Conservation (phyloP, 2,888 invertebrate genomes). For the Ctena decussata region DNA sequence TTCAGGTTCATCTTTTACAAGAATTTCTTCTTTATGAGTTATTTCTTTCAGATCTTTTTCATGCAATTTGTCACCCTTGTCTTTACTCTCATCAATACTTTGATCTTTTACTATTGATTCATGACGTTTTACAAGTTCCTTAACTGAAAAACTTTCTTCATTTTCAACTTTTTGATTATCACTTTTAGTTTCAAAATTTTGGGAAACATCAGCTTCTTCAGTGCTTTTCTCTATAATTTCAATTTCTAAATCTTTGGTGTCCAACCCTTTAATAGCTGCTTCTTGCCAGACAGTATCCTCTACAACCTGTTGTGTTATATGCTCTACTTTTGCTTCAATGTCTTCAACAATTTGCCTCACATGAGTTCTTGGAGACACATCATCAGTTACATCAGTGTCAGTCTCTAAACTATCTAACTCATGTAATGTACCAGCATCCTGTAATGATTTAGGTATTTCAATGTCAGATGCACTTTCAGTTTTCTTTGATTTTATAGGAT, state of each 20-base stretch:
- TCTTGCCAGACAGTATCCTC: constrained; percentile 23
- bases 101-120: constrained; percentile 52
- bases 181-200: not conserved
- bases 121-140: constrained; percentile 58
- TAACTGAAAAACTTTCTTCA: constrained; percentile 45
- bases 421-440: not conserved
- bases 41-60: constrained; percentile 23
- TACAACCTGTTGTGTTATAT: constrained; percentile 56
- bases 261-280: constrained; percentile 10
- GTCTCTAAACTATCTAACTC: not conserved
- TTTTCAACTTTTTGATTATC: constrained; percentile 3
- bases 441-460: not conserved
- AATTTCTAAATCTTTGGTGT: constrained; percentile 30
- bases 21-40: constrained; percentile 32
- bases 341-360: constrained; percentile 68
- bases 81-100: constrained; percentile 46
- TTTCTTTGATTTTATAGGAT: not conserved
- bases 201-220: constrained; percentile 23
- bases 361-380: constrained; percentile 56
- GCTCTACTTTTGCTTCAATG: constrained; percentile 68
- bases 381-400: constrained; percentile 19
- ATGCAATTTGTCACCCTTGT: constrained; percentile 26
- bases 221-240: constrained; percentile 31
- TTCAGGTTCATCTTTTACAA: constrained; percentile 21
- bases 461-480: not conserved